Base-by-base conservation (phyloP, 1,140 invertebrate species). In the Cardiocondyla obscurior region DNA sequence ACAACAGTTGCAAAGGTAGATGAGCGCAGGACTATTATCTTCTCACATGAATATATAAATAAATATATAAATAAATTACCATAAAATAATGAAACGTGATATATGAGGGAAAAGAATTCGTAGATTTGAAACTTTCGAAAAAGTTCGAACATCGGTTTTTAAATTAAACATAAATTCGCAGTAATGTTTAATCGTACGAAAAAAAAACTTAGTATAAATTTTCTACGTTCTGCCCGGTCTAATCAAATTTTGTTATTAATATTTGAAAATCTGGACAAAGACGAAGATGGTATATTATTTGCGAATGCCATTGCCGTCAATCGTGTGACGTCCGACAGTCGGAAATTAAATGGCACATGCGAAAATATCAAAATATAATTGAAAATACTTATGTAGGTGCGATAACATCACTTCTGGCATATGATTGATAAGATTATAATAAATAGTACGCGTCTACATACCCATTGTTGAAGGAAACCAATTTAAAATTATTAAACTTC, bases 291-390 rank as follows among this genome's bases (percentile, higher is more conserved):
- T 7, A 46, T 46, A 33, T 4, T 16, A n/a, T 4, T 69, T 69
- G 28, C 51, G 2, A 69, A 49, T 8, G 28, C 33, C 65, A 69
- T 10, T 0, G n/a, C 42, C 19, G 42, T 67, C 44, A 25, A 67
- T 49, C 42, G 39, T 49, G 42, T 49, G 49, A 33, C 30, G 39
- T 46, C 8, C 33, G 46, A 51, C 44, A 67, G 14, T 10, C 65
- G 65, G 65, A 69, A 69, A 69, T 69, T 49, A 69, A 69, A 69
- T 69, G 65, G 51, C 64, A 67, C 44, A 3, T 49, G 28, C 28
- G 42, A 49, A 30, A 67, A 30, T 22, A 3, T 65, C 39, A 65
- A 65, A 46, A 28, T 42, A 22, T 46, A 67, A 67, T 67, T 67
- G 64, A 30, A 69, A 69, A 51, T 69, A 69, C 33, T n/a, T 69